Evolutionary conservation across 2,888 invertebrate species (phyloP).

Genomic region (Dolichopus griseipennis): DNA sequence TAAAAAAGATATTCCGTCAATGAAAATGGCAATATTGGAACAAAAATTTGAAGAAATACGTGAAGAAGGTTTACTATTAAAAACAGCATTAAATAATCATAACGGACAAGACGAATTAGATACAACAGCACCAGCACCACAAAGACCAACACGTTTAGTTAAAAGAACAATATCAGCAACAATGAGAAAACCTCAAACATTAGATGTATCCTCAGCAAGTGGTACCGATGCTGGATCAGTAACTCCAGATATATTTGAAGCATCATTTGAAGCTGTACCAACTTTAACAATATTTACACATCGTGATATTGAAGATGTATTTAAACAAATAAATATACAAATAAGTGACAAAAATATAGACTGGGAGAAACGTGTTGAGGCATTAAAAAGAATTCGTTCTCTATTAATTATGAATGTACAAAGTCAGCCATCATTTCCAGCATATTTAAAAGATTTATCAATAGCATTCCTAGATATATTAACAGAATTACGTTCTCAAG

Average conservation of each 20-base stretch:
- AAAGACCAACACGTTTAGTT: slow-evolving; percentile 44
- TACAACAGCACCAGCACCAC: slow-evolving; percentile 35
- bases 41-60: slow-evolving; percentile 81
- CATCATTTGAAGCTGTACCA: slow-evolving; percentile 75
- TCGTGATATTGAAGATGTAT: slow-evolving; percentile 73
- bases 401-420: slow-evolving; percentile 72
- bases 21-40: slow-evolving; percentile 60
- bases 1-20: slow-evolving; percentile 67
- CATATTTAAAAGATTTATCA: slow-evolving; percentile 68
- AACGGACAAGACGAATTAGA: slow-evolving; percentile 45
- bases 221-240: slow-evolving; percentile 69
- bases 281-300: slow-evolving; percentile 73
- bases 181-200: slow-evolving; percentile 31
- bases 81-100: slow-evolving; percentile 51
- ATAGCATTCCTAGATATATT: slow-evolving; percentile 72
- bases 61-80: slow-evolving; percentile 67
- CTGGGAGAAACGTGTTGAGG: slow-evolving; percentile 92
- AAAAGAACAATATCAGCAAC: slow-evolving; percentile 42
- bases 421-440: slow-evolving; percentile 56
- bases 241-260: slow-evolving; percentile 79
- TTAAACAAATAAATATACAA: slow-evolving; percentile 62
- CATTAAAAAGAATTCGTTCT: slow-evolving; percentile 79
- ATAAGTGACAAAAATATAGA: slow-evolving; percentile 75
- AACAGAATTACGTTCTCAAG: slow-evolving; percentile 81
- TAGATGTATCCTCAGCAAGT: slow-evolving; percentile 25